Base-by-base conservation (phyloP, 30 jellyfish, hydroid and myxozoan genomes). In the Hydractinia echinata region DNA sequence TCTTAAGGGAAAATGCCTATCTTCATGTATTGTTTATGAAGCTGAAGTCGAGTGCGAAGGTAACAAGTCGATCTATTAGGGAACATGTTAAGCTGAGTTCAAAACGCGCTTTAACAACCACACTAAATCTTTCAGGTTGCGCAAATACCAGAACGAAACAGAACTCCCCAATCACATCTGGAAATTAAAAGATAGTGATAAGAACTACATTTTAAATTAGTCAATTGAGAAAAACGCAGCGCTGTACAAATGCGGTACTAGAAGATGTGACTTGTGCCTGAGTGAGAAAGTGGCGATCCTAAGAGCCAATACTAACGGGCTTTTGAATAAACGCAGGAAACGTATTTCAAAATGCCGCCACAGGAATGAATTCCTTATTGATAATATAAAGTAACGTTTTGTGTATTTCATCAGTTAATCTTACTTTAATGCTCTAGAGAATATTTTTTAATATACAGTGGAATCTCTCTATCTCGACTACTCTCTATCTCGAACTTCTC, bases 221-320 rank as follows among this genome's bases (percentile, higher is more conserved):
- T 5, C 79, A 4, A 53, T 76, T 15, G 51, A 53, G 18, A n/a
- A 7, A 14, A 60, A 50, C 11, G 52, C 76, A 8, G 71, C 74
- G 10, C 84, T 56, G 5, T 76, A 76, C 39, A 49, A 19, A 13
- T 49, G 66, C 79, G 52, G 66, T 11, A 76, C 84, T 14, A 54
- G 50, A 62, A 60, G 81, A 76, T 76, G 84, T 49, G 53, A 76
- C 79, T 13, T 76, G 51, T 53, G 80, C 84, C 79, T 51, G 11
- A 76, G 73, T 21, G 84, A 76, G 55, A 73, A 76, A 76, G 72
- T 51, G 50, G 19, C 50, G 10, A 76, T 76, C 69, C 15, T 53
- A 8, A 44, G 50, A 76, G 84, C 84, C 14, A 76, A 52, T 74
- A 50, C 62, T 11, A 53, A 60, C 53, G 66, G 53, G 13, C 84